Percentiles rank a stretch among this genome's conserved stretches.
Conservation (phyloP, 2,113 vertebrate species). For the Oncorhynchus tshawytscha region DNA sequence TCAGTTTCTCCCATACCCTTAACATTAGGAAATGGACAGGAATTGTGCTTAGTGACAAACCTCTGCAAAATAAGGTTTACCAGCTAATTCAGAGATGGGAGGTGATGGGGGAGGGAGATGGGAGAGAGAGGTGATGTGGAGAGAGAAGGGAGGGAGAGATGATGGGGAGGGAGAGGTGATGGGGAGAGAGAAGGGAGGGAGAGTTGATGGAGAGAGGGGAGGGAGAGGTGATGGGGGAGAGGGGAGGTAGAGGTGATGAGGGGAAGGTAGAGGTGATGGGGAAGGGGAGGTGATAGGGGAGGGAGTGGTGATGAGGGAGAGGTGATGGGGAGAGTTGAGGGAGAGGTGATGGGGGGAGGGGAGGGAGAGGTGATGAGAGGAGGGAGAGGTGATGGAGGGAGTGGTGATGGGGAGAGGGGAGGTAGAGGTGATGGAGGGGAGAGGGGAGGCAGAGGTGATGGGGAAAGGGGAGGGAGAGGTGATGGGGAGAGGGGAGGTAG, state of each 20-base stretch:
- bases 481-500: too few relatives aligned
- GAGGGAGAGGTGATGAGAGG: too few relatives aligned
- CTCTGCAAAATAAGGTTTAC: too few relatives aligned
- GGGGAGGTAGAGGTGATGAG: not conserved
- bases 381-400: too few relatives aligned
- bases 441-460: too few relatives aligned
- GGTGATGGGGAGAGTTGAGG: not conserved
- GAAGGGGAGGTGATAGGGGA: too few relatives aligned
- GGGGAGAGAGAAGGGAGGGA: not conserved
- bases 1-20: conserved; percentile 24
- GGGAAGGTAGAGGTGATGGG: too few relatives aligned
- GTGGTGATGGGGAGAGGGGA: too few relatives aligned
- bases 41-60: conserved; percentile 6
- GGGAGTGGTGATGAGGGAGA: not conserved
- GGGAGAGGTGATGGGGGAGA: not conserved
- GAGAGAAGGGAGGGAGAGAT: not conserved
- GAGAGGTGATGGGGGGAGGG: not conserved
- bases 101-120: not conserved
- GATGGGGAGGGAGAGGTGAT: not conserved
- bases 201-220: not conserved
- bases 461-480: not conserved
- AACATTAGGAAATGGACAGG: conserved; percentile 6
- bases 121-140: not conserved
- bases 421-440: not conserved
- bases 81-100: not conserved